Evolutionary conservation across 2,888 invertebrate genomes (phyloP), one percentile per base, ranked within the genome.

Genomic region (Troides helena): DNA sequence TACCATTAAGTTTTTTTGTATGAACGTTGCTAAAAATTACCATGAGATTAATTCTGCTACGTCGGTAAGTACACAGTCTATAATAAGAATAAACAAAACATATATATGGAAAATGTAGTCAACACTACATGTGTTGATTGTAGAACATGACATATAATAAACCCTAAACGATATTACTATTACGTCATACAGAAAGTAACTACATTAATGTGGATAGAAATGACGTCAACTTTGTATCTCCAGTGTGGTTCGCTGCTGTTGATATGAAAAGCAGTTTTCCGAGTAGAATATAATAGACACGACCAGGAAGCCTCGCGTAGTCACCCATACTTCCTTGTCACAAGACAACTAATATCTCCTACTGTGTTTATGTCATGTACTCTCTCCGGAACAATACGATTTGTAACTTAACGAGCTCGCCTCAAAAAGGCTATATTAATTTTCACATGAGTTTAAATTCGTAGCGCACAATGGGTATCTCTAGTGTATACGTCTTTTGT

Each of bases 241-340:
- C 50, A 50, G 17, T 50, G 50, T 50, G 50, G 50, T 50, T 50
- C 81, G 80, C 87, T 90, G 90, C 82, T 87, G 76, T 83, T 90
- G 90, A 90, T 88, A 85, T 90, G 89, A 90, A 91, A 90, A 90
- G 88, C 88, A 84, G 85, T 88, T 87, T 87, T 85, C 85, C 78
- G 82, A 84, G 78, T 72, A 83, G 80, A 83, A 89, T 87, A 90
- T 90, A 90, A 90, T 88, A 85, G 83, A 85, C 53, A 68, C n/a
- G 17, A 30, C 53, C 62, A 59, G 39, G 36, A 68, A 60, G 21
- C 46, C 58, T 68, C 58, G 58, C 59, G 6, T 58, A 58, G 18
- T 68, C 68, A 60, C 64, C 60, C 59, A 60, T 60, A 60, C 46
- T 57, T 62, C 21, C 62, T 46, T 73, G 58, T 63, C 59, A 58